Base-by-base conservation (phyloP, 1,140 invertebrate genomes). In the Neodiprion pinetum region DNA sequence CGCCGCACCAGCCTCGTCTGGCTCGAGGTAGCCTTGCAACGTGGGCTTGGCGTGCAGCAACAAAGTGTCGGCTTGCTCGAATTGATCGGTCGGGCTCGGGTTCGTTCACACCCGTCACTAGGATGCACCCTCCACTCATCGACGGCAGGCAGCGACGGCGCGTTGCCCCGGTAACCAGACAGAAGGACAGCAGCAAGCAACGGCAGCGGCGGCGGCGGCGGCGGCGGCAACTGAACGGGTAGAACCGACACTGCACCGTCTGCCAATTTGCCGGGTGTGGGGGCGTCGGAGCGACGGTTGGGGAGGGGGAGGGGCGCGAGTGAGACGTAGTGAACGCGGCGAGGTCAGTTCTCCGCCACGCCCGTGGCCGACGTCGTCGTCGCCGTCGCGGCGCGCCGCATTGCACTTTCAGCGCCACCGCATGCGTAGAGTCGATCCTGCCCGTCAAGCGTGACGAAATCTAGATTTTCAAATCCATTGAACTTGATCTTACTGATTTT, bases 341-440 rank as follows among this genome's bases (percentile, higher is more conserved):
- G 82, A 85, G 84, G 84, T 86, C 84, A 86, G 84, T 85, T 85
- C 82, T 85, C 82, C 81, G 83, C 82, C 84, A 85, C 82, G 82
- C 83, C 83, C 84, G 82, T 81, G 78, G 79, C 77, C 74, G 80
- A 78, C 67, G 67, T 21, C 67, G 78, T 80, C 79, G 82, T 17
- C 67, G 78, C 79, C 79, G 82, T 79, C 74, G 76, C 74, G 79
- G 80, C 75, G 74, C 77, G 79, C 80, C 80, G 81, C 81, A 79
- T 82, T 80, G 80, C 82, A 82, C 81, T 83, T 81, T 83, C 76
- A 14, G 80, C 82, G 81, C 68, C 78, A 78, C 78, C 40, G 67
- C 67, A 69, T 81, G 74, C 74, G 65, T 65, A 40, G 28, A 40
- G 28, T 40, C 28, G 28, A 40, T 40, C 28, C 28, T 40, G 28